Conservation (phyloP, 1,140 invertebrate genomes). For the Scaptomyza graminum region DNA sequence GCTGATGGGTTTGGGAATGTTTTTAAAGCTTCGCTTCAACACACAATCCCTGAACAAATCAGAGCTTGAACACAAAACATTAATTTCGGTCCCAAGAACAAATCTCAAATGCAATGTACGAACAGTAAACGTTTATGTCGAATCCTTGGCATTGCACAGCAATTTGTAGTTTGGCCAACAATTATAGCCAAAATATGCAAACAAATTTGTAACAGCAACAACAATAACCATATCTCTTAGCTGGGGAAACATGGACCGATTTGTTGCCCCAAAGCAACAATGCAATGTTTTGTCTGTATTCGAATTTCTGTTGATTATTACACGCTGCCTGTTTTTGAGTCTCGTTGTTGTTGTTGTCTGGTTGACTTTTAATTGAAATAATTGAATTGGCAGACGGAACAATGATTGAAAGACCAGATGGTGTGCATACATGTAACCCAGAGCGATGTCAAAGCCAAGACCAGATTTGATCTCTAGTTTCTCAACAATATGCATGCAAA, state of each 20-base stretch:
- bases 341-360: conserved; percentile 10
- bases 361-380: conserved; percentile 71
- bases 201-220: conserved; percentile 42
- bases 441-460: conserved; percentile 14
- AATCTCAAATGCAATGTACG: conserved; percentile 38
- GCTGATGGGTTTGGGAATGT: not conserved
- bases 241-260: not conserved
- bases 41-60: conserved; percentile 3
- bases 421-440: conserved; percentile 1
- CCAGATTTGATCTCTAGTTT: conserved; percentile 55
- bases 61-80: conserved; percentile 11
- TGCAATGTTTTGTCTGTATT: conserved; percentile 1
- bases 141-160: conserved; percentile 16
- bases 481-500: conserved; percentile 56
- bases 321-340: conserved; percentile 21
- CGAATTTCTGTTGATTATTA: conserved; percentile 54
- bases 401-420: conserved; percentile 46
- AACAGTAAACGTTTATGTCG: conserved; percentile 12
- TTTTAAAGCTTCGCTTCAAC: conserved; percentile 2
- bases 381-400: conserved; percentile 59
- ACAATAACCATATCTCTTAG: no score
- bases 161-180: conserved; percentile 52
- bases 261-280: conserved; percentile 17
- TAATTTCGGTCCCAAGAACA: conserved; percentile 25
- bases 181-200: conserved; percentile 54